Conservation (phyloP, 2,797 vertebrate species). For the Steatocranus sp. region DNA sequence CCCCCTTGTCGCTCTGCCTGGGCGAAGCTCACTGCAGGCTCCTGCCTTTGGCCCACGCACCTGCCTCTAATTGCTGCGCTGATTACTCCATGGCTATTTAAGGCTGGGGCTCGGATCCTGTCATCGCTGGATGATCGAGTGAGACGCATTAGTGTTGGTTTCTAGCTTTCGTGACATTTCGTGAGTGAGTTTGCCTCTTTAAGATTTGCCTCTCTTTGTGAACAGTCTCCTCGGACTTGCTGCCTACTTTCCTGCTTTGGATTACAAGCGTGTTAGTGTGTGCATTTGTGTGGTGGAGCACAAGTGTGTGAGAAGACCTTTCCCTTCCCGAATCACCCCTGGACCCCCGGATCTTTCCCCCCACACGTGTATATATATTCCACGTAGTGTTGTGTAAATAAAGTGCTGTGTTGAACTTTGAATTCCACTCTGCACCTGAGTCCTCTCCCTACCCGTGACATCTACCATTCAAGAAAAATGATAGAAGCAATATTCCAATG, state of each 20-base stretch:
- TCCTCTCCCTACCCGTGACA: background rate
- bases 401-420: background rate
- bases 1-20: background rate
- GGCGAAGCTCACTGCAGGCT: background rate
- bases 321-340: background rate
- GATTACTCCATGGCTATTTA: background rate
- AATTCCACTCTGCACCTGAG: background rate
- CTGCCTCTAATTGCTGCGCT: background rate
- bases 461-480: background rate
- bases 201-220: background rate
- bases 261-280: background rate
- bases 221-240: accelerated
- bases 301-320: background rate
- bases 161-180: background rate
- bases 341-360: background rate
- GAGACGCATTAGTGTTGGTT: background rate
- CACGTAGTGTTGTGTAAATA: background rate
- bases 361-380: background rate
- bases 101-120: background rate
- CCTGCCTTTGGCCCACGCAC: background rate
- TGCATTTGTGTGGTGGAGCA: background rate
- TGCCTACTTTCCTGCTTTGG: background rate
- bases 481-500: background rate
- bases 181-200: background rate
- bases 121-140: background rate